Conservation (phyloP, 2,888 invertebrate species). For the Chalcis sispes region DNA sequence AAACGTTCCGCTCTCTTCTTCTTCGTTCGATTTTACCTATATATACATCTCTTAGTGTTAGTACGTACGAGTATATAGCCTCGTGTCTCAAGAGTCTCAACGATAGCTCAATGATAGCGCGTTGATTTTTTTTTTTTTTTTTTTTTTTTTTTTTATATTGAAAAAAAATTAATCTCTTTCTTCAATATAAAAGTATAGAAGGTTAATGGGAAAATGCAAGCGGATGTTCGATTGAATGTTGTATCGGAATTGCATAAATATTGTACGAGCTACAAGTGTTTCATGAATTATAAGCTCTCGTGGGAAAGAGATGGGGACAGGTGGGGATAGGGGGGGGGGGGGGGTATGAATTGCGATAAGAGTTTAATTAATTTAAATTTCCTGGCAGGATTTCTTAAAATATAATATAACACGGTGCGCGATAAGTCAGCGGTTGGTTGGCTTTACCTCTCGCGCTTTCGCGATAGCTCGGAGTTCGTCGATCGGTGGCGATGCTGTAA, state of each 20-base stretch:
- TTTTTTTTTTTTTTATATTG: too few species aligned
- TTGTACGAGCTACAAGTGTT: too few species aligned
- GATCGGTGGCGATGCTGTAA: background rate
- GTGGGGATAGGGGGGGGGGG: too few species aligned
- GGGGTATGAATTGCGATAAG: background rate
- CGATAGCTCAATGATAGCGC: background rate
- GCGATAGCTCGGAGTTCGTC: slow-evolving; percentile 5
- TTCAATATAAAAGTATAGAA: too few species aligned
- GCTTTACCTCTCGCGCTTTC: too few species aligned
- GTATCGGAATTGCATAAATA: too few species aligned
- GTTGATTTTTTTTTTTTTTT: background rate
- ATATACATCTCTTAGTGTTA: background rate
- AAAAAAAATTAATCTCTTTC: too few species aligned
- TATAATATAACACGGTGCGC: background rate
- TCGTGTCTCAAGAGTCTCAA: background rate
- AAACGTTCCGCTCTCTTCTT: slow-evolving; percentile 65
- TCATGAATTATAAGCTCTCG: too few species aligned
- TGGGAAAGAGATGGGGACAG: too few species aligned
- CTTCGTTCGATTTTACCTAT: background rate
- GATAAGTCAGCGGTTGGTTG: background rate
- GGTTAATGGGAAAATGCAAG: too few species aligned
- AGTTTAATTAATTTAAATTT: slow-evolving; percentile 23
- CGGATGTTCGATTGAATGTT: too few species aligned
- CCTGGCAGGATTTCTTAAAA: slow-evolving; percentile 27
- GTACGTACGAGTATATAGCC: background rate